These are phyloP conservation scores for Lumbricus terrestris DNA, from an alignment of 2,888 invertebrate genomes.

Conservation along the genomic window DNA sequence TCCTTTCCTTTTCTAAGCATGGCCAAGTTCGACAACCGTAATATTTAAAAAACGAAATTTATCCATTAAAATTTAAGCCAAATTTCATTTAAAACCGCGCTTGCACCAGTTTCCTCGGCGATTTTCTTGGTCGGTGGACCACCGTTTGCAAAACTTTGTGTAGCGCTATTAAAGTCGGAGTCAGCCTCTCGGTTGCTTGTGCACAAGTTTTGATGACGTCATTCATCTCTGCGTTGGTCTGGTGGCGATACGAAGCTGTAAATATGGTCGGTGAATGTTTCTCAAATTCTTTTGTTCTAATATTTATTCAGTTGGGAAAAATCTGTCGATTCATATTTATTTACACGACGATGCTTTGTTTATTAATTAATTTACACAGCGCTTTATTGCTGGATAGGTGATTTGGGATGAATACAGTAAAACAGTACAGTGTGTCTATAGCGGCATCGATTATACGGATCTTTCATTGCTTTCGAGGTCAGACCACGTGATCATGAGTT, in stretches of 20 bases:
- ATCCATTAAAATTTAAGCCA: too few species aligned
- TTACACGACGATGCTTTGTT: not conserved
- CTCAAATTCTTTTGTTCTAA: not conserved
- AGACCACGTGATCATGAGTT: not conserved
- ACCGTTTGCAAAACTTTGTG: too few species aligned
- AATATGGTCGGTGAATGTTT: constrained; percentile 3
- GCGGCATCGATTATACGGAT: not conserved
- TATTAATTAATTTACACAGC: not conserved
- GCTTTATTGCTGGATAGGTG: not conserved
- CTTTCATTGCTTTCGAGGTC: not conserved
- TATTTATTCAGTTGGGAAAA: not conserved
- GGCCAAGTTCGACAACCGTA: too few species aligned
- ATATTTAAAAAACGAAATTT: too few species aligned
- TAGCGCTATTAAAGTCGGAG: too few species aligned
- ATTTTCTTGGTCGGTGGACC: too few species aligned
- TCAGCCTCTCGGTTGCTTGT: not conserved
- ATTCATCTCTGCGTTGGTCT: not conserved
- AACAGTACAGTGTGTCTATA: not conserved
- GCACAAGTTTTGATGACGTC: constrained; percentile 3
- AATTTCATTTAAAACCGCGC: too few species aligned
- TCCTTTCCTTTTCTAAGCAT: too few species aligned
- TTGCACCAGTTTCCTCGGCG: too few species aligned
- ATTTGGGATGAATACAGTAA: not conserved
- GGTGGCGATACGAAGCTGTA: not conserved
- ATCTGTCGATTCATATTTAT: not conserved